phyloP scores from a whole-genome alignment of 1,140 invertebrate genomes.

The Archivesica marissinica region DNA sequence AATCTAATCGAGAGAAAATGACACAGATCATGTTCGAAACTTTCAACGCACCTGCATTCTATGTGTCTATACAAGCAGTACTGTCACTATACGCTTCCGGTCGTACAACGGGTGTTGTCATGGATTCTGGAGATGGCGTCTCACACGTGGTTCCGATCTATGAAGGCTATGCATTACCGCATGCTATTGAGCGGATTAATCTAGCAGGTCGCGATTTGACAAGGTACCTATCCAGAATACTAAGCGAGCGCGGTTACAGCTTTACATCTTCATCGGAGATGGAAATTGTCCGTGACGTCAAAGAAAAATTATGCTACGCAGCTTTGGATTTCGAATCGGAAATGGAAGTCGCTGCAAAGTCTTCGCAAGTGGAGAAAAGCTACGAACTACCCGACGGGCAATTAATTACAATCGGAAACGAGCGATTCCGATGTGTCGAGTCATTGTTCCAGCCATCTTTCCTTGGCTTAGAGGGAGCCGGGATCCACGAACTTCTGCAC shows the following conservation, averaged over 20 bases:
- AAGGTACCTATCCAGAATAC: constrained; percentile 97
- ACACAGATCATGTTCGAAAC: constrained; percentile 84
- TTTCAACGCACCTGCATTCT: constrained; percentile 96
- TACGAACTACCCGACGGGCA: constrained; percentile 85
- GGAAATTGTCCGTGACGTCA: constrained; percentile 97
- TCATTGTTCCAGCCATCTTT: constrained; percentile 90
- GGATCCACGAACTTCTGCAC: constrained; percentile 88
- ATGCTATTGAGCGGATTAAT: constrained; percentile 94
- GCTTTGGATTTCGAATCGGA: constrained; percentile 90
- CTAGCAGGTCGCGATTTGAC: constrained; percentile 97
- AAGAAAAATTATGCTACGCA: constrained; percentile 85
- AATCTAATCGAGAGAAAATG: constrained; percentile 86
- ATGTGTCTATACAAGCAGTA: constrained; percentile 96
- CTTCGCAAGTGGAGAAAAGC: constrained; percentile 76
- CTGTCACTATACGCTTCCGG: constrained; percentile 96
- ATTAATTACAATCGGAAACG: constrained; percentile 84
- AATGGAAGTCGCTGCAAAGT: constrained; percentile 93
- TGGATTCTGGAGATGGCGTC: constrained; percentile 96
- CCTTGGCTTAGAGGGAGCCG: constrained; percentile 53
- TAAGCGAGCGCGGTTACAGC: constrained; percentile 97
- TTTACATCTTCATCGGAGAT: constrained; percentile 94
- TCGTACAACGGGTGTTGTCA: constrained; percentile 96
- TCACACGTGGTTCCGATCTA: constrained; percentile 95
- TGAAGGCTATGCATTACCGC: constrained; percentile 91
- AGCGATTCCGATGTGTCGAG: constrained; percentile 81